phyloP scores from a whole-genome alignment of 2,113 vertebrate genomes.

The Nycticryphes semicollaris region DNA sequence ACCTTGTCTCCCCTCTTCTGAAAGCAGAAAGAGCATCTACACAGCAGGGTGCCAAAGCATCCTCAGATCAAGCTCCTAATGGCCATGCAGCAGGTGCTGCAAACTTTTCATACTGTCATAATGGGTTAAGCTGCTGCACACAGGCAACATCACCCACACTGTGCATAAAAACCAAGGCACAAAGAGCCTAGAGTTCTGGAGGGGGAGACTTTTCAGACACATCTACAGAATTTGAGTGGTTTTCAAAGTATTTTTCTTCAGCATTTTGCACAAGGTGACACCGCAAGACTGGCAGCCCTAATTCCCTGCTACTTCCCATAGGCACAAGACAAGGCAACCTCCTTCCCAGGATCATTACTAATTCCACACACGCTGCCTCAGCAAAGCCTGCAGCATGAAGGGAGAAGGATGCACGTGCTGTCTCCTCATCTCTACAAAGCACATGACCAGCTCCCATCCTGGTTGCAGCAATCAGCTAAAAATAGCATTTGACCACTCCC shows the following conservation, averaged over 20 bases:
- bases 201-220: not conserved
- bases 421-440: not conserved
- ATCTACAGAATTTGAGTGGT: not conserved
- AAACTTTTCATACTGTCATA: not conserved
- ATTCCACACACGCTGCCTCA: not conserved
- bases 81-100: not conserved
- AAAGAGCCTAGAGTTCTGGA: not conserved
- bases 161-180: not conserved
- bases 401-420: not conserved
- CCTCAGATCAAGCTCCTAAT: not conserved
- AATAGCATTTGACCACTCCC: not conserved
- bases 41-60: not conserved
- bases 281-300: not conserved
- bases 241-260: not conserved
- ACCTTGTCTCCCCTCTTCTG: accelerated
- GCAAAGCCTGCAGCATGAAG: not conserved
- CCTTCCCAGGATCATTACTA: not conserved
- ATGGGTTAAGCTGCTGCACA: not conserved
- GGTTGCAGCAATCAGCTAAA: not conserved
- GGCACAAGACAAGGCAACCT: not conserved
- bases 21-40: not conserved
- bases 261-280: not conserved
- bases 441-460: not conserved
- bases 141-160: not conserved
- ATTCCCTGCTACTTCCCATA: not conserved